Evolutionary conservation across 2,888 invertebrate genomes (phyloP).

Genomic region (Tipula vernalis): DNA sequence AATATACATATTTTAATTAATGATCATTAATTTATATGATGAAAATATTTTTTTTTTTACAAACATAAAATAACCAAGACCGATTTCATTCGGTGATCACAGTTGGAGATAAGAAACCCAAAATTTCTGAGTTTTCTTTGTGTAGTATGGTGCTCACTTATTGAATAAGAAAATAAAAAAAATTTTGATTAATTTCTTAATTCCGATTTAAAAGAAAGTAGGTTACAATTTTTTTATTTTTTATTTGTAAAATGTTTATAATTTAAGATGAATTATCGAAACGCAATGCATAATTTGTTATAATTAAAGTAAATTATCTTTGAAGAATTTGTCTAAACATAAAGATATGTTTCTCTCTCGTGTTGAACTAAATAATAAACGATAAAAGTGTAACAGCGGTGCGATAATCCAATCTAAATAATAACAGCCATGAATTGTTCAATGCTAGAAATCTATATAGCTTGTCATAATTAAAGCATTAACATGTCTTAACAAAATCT

Average conservation of each 20-base stretch:
- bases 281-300: not conserved
- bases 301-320: not conserved
- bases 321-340: not conserved
- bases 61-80: not conserved
- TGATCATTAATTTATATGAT: not conserved
- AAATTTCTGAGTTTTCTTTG: not conserved
- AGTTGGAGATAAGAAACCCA: not conserved
- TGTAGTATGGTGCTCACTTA: not conserved
- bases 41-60: not conserved
- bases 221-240: not conserved
- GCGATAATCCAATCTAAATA: not conserved
- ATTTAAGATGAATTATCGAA: not conserved
- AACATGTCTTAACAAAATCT: not conserved
- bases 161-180: not conserved
- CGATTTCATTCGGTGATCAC: not conserved
- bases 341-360: not conserved
- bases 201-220: not conserved
- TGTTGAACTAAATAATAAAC: not conserved
- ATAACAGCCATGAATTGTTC: not conserved
- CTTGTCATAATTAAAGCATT: not conserved
- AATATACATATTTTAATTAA: not conserved
- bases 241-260: not conserved
- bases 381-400: not conserved
- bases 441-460: not conserved
- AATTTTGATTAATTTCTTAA: not conserved